Base-by-base conservation (phyloP, 37 sponge, comb jelly and placozoan genomes). In the Ephydatia muelleri region DNA sequence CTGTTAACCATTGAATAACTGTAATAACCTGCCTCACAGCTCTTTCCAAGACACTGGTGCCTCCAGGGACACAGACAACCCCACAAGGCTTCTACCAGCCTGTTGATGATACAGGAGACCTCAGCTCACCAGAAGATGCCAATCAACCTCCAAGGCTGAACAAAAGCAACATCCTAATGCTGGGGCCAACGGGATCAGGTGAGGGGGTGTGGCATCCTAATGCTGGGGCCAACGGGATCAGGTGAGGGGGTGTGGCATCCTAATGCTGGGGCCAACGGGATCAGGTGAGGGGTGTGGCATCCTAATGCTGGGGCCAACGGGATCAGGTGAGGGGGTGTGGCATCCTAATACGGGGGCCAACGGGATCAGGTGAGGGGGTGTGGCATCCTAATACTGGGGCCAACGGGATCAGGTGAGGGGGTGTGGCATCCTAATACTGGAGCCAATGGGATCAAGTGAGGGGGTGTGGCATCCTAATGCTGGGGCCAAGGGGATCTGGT, bases 131-230 rank as follows among this genome's bases (percentile, higher is more conserved):
- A 16, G 57, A 57, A 57, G 57, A 57, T 11, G 29, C 47, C 47
- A 30, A 48, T 26, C 32, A 79, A 32, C 30, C 33, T 49, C 34
- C 38, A 5, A 57, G 16, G 57, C 75, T 99, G 65, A 97, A 97
- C 66, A 99, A 99, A 88, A 99, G 99, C 70, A 99, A 99, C 75
- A 95, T 99, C 23, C 80, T 99, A 8, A 82, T 99, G 25, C 83
- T 99, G 21, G 99, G 99, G 28, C 99, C 99, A 26, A 99, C 99
- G 22, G 99, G 99, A 19, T 95, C 90, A 81, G 99, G 99, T 93
- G 48, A 84, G 90, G 87, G 11, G 16, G 23, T 2, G 26, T 3
- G 27, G 68, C 11, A 12, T 49, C 38, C 4, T 30, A 21, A 33
- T 2, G 28, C 3, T 13, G 19, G 67, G 40, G 34, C 43, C n/a